Base-by-base conservation (phyloP, 23 tunicate genomes). In the Ciona savignyi region DNA sequence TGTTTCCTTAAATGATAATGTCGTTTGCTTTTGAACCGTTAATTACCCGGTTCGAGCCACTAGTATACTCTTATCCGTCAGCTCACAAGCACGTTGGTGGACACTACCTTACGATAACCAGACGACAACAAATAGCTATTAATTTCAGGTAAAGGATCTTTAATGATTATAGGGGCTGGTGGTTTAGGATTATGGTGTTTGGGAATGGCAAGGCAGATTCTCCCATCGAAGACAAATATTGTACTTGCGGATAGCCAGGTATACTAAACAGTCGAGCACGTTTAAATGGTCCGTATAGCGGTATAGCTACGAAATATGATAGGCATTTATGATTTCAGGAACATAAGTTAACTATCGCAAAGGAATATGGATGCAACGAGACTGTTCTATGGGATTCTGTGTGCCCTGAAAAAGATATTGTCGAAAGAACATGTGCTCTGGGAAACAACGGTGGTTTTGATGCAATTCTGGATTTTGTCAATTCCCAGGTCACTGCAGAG, bases 171-270 rank as follows among this genome's bases (percentile, higher is more conserved):
- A 30, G 86, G 86, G 15, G 79, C 86, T 1, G 86, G 86, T 2
- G 86, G 86, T 3, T 31, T 81, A 0, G 86, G 86, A n/a, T 27
- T 81, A 33, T 81, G 77, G 74, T 66, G 86, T 63, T 19, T 74
- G 22, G 78, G 74, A 56, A 66, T 65, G 62, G 86, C 86, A 2
- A 74, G 31, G 48, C 33, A 30, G 19, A 26, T 74, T 23, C 60
- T 81, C 9, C 79, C 79, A 0, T 27, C 33, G 20, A 67, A 26
- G 22, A 74, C 79, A 3, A 49, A 51, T 28, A 81, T 81, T 34
- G 30, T 66, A 3, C 34, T 65, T 11, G 86, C 79, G 0, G 86
- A 81, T 42, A 60, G 74, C 1, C 4, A 65, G 22, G 86, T 74
- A 60, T 62, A n/a, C n/a, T n/a, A n/a, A n/a, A n/a, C n/a, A n/a